Evolutionary conservation across 2,797 vertebrate genomes (phyloP), one percentile per base, ranked within the genome.

Genomic region (Cuniculus paca): DNA sequence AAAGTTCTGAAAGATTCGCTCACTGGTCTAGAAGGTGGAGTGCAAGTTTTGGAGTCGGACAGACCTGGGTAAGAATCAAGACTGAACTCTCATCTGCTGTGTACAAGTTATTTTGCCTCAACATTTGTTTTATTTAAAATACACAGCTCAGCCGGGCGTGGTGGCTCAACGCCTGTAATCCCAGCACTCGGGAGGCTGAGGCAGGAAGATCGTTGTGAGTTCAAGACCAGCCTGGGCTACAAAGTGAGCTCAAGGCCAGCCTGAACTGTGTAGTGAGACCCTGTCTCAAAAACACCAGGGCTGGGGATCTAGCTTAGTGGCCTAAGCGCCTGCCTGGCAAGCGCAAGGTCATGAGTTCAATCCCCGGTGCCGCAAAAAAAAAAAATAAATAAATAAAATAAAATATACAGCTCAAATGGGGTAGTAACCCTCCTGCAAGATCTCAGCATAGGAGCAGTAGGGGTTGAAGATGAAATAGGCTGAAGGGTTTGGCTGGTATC

Each of bases 91-190:
- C 36, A 50, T 34, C 83, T 81, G 19, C 48, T 45, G 9, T 82
- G 20, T 39, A 86, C 60, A 68, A 79, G 31, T 82, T 36, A 4
- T 92, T 88, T 65, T 31, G 22, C 60, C 58, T 92, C 36, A 86
- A 45, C 92, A 34, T 88, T 52, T 60, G 39, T 80, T 95, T 85
- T 45, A 72, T 83, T 31, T 86, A 54, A 96, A 88, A n/a, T 90
- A 45, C 0, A 1, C 72, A 20, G 31, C 58, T 96, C 54, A 54
- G n/a, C n/a, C n/a, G n/a, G n/a, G n/a, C n/a, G n/a, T n/a, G n/a
- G n/a, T n/a, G n/a, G n/a, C n/a, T n/a, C n/a, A n/a, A n/a, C n/a
- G n/a, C n/a, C n/a, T n/a, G n/a, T n/a, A n/a, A n/a, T n/a, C n/a
- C n/a, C n/a, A n/a, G n/a, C n/a, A n/a, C n/a, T n/a, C n/a, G n/a